Evolutionary conservation across 2,113 vertebrate genomes (phyloP), one percentile per base, ranked within the genome.

Genomic region (Tursiops truncatus): DNA sequence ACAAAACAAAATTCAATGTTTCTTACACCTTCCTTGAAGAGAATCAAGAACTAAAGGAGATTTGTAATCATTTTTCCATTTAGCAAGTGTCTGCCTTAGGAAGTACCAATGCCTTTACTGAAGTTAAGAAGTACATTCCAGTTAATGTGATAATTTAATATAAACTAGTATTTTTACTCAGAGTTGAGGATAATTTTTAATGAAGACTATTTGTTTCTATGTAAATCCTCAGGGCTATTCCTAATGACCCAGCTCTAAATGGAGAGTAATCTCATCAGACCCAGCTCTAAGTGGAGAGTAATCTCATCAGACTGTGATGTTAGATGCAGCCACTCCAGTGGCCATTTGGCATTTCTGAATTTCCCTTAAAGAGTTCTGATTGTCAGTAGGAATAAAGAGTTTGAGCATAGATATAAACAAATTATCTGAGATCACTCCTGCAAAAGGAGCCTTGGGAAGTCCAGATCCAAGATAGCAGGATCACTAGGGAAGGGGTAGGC

Each of bases 131-230:
- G 36, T 63, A 93, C 28, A 12, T 68, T 86, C 18, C 31, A 91
- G 41, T 23, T 93, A 96, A 80, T 80, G 62, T 95, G 68, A 95
- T 80, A 53, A 94, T 97, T 87, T 87, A 92, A 97, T 87, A 84
- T 84, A 96, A 97, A 70, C 15, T 83, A 38, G 56, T 79, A 83
- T 79, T 95, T 93, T 96, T 62, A 53, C 47, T 41, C 12, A 92
- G 63, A 83, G 28, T 87, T 96, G 77, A 96, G 50, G 67, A 85
- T 96, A 85, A 96, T 94, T 95, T 96, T 33, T 96, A 92, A 92
- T 90, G 97, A 96, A 96, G 89, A 89, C 44, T 38, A 63, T 95
- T 94, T 96, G 62, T 97, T 94, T 93, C n/a, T 65, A 56, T 92
- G 33, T 89, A 7, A 26, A 74, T 93, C 82, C 73, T 93, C 6